A percentile compares a stretch with the other conserved stretches of the same genome.
Evolutionary conservation across 2,113 vertebrate genomes (phyloP).

Genomic region (Pelmatolapia mariae): DNA sequence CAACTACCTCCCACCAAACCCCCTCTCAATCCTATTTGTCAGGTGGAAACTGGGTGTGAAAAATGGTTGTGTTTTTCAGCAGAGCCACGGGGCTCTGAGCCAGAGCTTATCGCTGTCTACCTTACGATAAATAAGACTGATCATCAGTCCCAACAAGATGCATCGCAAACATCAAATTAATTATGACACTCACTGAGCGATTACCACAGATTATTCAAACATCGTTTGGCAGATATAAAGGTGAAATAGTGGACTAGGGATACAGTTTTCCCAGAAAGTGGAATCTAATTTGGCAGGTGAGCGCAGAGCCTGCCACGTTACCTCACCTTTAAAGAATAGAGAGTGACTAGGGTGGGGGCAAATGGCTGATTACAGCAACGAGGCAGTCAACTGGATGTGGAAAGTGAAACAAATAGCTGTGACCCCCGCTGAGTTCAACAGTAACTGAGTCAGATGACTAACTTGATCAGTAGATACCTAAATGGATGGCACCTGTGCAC

Average conservation of each 20-base stretch:
- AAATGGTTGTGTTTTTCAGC: conserved; percentile 28
- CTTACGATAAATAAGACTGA: conserved; percentile 26
- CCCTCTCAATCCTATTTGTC: conserved; percentile 28
- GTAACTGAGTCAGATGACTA: conserved; percentile 18
- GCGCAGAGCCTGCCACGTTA: background rate
- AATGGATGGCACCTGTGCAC: conserved; percentile 25
- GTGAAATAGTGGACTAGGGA: background rate
- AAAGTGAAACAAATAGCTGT: conserved; percentile 48
- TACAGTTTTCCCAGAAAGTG: background rate
- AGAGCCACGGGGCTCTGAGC: conserved; percentile 7
- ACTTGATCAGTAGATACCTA: conserved; percentile 35
- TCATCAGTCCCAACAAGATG: background rate
- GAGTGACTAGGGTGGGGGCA: background rate
- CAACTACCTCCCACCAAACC: background rate
- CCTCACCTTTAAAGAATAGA: background rate
- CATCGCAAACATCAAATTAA: conserved; percentile 1
- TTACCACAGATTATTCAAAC: background rate
- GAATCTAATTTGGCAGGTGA: background rate
- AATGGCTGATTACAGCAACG: conserved; percentile 20
- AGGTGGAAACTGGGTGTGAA: conserved; percentile 47
- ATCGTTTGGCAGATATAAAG: background rate
- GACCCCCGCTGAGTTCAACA: conserved; percentile 27
- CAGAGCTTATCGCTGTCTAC: conserved; percentile 22
- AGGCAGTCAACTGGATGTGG: conserved; percentile 36
- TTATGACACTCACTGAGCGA: background rate